These are phyloP conservation scores for Pogonophryne albipinna DNA, from an alignment of 2,797 vertebrate species.

Conservation along the genomic window DNA sequence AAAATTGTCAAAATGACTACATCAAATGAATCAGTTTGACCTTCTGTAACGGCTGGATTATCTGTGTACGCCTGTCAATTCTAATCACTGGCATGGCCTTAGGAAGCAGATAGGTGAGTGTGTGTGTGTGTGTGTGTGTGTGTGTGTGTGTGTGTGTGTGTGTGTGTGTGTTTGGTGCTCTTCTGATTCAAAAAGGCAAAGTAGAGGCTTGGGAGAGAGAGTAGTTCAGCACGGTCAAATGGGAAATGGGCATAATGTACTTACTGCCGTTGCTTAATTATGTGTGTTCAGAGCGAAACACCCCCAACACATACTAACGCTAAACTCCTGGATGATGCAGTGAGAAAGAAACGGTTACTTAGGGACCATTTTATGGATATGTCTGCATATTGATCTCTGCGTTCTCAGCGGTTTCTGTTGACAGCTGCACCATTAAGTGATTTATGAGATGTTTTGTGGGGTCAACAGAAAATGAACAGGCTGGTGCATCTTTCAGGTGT, in stretches of 20 bases:
- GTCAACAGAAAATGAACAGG: conserved; percentile 51
- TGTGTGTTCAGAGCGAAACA: conserved; percentile 8
- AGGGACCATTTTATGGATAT: conserved; percentile 34
- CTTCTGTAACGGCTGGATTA: conserved; percentile 70
- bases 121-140: conserved; percentile 21
- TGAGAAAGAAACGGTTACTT: conserved; percentile 28
- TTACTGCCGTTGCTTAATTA: conserved; percentile 20
- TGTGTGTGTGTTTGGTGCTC: conserved; percentile 28
- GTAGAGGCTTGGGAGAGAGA: conserved; percentile 25
- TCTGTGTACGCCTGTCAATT: conserved; percentile 55
- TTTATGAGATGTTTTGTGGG: conserved; percentile 60
- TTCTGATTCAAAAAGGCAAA: conserved; percentile 37
- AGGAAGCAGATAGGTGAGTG: conserved; percentile 36
- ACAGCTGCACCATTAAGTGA: conserved; percentile 62
- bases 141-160: conserved; percentile 1
- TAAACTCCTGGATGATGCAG: conserved; percentile 15
- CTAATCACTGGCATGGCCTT: conserved; percentile 74
- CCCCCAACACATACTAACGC: background rate
- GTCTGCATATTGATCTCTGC: conserved; percentile 62
- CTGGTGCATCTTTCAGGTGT: conserved; percentile 48
- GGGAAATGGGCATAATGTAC: conserved; percentile 24
- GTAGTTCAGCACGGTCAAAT: conserved; percentile 11
- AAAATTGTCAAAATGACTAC: conserved; percentile 59
- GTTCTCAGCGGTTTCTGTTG: conserved; percentile 55
- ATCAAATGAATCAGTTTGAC: conserved; percentile 75